phyloP scores from a whole-genome alignment of 2,888 invertebrate species.

The Cantharis nigra region DNA sequence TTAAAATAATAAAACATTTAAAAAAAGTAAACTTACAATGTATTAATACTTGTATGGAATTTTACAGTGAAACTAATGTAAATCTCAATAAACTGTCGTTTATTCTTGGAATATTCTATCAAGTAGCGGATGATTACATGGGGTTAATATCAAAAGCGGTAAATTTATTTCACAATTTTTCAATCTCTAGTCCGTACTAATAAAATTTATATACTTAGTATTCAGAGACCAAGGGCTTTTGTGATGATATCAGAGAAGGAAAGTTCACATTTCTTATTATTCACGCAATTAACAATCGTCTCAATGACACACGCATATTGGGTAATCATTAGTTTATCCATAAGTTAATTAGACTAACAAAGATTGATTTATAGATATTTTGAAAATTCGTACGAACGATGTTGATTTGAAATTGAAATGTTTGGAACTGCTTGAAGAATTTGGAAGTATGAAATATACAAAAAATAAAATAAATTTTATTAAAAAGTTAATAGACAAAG shows the following conservation, averaged over 20 bases:
- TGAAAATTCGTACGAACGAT: not conserved
- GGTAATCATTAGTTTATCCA: not conserved
- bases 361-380: too few species aligned
- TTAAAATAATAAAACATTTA: too few species aligned
- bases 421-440: not conserved
- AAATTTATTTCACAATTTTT: too few species aligned
- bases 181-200: too few species aligned
- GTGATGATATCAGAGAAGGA: not conserved
- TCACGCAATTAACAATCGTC: not conserved
- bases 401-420: not conserved
- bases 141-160: too few species aligned
- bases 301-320: not conserved
- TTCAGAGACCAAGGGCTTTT: not conserved
- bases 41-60: too few species aligned
- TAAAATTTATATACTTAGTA: not conserved
- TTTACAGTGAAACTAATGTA: too few species aligned
- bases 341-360: not conserved
- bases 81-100: too few species aligned
- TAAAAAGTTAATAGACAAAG: not conserved
- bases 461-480: not conserved
- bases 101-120: too few species aligned
- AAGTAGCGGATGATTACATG: too few species aligned
- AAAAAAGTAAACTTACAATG: too few species aligned
- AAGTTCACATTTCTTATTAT: not conserved
- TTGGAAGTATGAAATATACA: not conserved